Evolutionary conservation across 2,113 vertebrate species (phyloP).

Genomic region (Clarias magur): DNA sequence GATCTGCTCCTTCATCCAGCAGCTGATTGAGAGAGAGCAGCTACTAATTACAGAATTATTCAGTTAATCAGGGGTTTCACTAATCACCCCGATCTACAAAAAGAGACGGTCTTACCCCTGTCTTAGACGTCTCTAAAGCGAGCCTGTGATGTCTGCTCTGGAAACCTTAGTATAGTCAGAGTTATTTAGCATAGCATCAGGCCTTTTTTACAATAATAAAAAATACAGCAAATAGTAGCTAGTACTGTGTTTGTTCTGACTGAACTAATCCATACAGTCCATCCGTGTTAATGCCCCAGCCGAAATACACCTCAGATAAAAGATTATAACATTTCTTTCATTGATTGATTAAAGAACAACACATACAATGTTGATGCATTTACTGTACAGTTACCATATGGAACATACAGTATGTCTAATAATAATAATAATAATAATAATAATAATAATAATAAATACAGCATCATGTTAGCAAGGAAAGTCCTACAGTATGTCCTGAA

Average conservation of each 20-base stretch:
- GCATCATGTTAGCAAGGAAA: no score
- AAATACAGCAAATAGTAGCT: neutral
- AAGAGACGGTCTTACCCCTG: neutral
- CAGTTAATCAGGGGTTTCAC: slow-evolving; percentile 37
- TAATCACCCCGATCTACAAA: slow-evolving; percentile 1
- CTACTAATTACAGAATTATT: neutral
- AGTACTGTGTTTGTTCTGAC: neutral
- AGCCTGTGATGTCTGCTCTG: neutral
- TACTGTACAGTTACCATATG: no score
- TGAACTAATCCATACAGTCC: no score
- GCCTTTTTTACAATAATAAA: neutral
- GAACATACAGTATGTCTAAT: no score
- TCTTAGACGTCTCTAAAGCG: neutral
- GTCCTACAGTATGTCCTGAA: no score
- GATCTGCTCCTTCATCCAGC: slow-evolving; percentile 6
- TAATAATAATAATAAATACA: no score
- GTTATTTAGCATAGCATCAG: neutral
- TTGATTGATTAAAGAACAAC: no score
- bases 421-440: no score
- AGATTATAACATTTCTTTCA: no score
- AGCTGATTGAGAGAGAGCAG: slow-evolving; percentile 30
- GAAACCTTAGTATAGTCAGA: neutral
- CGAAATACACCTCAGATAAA: no score
- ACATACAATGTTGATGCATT: no score
- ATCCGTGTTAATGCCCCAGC: no score